These are phyloP conservation scores for Anguilla anguilla DNA, from an alignment of 2,797 vertebrate genomes.

Conservation along the genomic window DNA sequence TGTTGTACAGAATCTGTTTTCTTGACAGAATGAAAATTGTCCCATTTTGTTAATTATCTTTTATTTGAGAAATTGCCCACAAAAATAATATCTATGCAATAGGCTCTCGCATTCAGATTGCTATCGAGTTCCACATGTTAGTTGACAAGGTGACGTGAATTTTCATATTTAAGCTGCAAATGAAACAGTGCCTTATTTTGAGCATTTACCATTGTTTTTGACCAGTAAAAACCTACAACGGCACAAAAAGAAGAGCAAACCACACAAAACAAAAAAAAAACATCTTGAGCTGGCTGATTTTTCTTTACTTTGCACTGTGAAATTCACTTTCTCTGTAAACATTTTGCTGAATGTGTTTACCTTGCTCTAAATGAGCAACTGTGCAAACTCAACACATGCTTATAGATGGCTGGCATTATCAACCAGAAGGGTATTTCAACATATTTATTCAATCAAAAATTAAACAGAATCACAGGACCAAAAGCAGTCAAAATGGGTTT, in stretches of 20 bases:
- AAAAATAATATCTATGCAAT: constrained; percentile 22
- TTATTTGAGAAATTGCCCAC: constrained; percentile 31
- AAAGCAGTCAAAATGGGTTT: neutral
- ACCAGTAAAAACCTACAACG: neutral
- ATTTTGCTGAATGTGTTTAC: neutral
- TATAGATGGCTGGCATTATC: neutral
- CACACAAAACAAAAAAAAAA: neutral
- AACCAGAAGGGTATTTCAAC: constrained; percentile 4
- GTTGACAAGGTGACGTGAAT: constrained; percentile 4
- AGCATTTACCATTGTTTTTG: neutral
- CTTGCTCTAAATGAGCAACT: neutral
- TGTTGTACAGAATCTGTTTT: neutral
- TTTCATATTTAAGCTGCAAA: constrained; percentile 25
- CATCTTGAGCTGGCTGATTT: neutral
- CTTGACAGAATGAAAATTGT: constrained; percentile 4
- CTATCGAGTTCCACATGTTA: neutral
- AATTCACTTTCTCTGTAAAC: neutral
- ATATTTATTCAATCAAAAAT: neutral
- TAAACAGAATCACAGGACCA: neutral
- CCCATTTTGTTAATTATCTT: constrained; percentile 34
- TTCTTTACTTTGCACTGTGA: constrained; percentile 5
- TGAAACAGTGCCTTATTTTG: neutral
- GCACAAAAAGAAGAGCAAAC: neutral
- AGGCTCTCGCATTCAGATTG: constrained; percentile 5
- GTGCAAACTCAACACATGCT: constrained; percentile 8